A percentile compares a stretch with the other conserved stretches of the same genome.
phyloP scores from a whole-genome alignment of 2,113 vertebrate genomes.

The Lophius piscatorius region DNA sequence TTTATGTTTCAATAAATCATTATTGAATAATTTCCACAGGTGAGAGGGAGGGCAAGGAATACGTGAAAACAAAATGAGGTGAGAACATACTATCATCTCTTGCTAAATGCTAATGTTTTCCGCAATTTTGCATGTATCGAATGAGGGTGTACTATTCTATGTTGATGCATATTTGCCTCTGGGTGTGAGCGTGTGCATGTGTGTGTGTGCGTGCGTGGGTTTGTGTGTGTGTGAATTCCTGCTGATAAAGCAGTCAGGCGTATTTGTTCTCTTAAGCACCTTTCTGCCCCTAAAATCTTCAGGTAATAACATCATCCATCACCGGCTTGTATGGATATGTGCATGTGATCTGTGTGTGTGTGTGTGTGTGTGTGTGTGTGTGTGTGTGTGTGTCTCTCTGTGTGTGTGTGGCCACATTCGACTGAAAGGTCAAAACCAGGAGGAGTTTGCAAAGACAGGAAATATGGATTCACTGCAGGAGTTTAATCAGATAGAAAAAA shows the following conservation, averaged over 20 bases:
- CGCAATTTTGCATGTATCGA: background rate
- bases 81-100: conserved; percentile 27
- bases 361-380: no score
- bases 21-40: conserved; percentile 75
- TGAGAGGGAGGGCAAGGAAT: conserved; percentile 50
- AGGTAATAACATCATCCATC: conserved; percentile 82
- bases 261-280: conserved; percentile 79
- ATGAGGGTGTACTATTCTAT: background rate
- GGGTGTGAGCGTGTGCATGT: no score
- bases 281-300: conserved; percentile 76
- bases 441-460: conserved; percentile 53
- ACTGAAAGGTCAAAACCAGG: conserved; percentile 69
- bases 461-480: conserved; percentile 52
- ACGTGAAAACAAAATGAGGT: conserved; percentile 44
- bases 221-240: conserved; percentile 51
- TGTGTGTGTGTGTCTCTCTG: no score
- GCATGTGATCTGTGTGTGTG: conserved; percentile 18
- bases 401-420: conserved; percentile 1
- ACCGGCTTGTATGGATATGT: conserved; percentile 41
- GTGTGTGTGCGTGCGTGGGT: conserved; percentile 5
- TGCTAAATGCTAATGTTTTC: conserved; percentile 46
- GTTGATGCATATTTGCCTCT: no score
- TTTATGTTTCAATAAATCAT: conserved; percentile 66
- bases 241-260: conserved; percentile 73
- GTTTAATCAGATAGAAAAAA: conserved; percentile 62